Base-by-base conservation (phyloP, 37 sponge, comb jelly and placozoan species). In the Ephydatia muelleri region DNA sequence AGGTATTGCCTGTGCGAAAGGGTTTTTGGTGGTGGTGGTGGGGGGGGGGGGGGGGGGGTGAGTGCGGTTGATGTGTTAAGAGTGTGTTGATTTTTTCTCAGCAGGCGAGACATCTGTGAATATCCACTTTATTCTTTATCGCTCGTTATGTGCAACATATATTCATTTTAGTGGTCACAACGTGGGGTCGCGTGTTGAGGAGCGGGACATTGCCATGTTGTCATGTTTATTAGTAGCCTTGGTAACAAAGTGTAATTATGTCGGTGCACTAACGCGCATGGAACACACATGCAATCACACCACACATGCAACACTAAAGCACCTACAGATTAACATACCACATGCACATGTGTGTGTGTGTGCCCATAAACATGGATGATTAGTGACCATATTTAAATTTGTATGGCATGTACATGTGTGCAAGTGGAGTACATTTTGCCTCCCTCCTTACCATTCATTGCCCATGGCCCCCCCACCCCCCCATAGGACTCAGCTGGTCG, bases 401-500 rank as follows among this genome's bases (percentile, higher is more conserved):
- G n/a, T n/a, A n/a, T n/a, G n/a, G n/a, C n/a, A n/a, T n/a, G n/a
- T n/a, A n/a, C n/a, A n/a, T n/a, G n/a, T n/a, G n/a, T n/a, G n/a
- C n/a, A n/a, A n/a, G n/a, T n/a, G n/a, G n/a, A n/a, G n/a, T n/a
- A n/a, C n/a, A n/a, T n/a, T n/a, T n/a, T n/a, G n/a, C n/a, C n/a
- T n/a, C n/a, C n/a, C n/a, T n/a, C n/a, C n/a, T n/a, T n/a, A n/a
- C n/a, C n/a, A 21, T 22, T 65, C 19, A 65, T 21, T 65, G 21
- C 21, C 66, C 21, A 14, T 65, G 19, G 14, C 66, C 21, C 66
- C 21, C 66, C 21, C 66, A 22, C 66, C 28, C 75, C 36, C 67
- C 25, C 22, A 12, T 49, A 87, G 88, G 88, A 87, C 37, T 69
- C 72, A 0, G 32, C 75, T 29, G 88, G 88, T 28, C 67, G 88